Conservation (phyloP, 2,113 vertebrate species). For the Microtus montanus region DNA sequence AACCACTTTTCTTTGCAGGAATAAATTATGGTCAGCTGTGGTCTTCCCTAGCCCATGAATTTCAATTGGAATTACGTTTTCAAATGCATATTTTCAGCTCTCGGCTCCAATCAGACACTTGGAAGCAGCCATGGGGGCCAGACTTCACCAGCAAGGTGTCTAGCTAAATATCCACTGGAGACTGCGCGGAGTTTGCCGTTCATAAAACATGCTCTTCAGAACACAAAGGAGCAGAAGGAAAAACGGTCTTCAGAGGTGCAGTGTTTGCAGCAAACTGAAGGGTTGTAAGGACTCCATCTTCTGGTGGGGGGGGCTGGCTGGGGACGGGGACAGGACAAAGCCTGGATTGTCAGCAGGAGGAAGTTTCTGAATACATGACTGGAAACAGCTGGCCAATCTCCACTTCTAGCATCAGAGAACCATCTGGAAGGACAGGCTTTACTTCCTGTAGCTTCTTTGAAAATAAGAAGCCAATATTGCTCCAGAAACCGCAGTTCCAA, state of each 20-base stretch:
- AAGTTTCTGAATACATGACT: background rate
- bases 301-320: no score
- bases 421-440: background rate
- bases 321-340: background rate
- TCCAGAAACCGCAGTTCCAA: background rate
- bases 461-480: constrained; percentile 6
- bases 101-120: constrained; percentile 75
- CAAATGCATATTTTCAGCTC: constrained; percentile 58
- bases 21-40: constrained; percentile 68
- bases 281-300: background rate
- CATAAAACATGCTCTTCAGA: constrained; percentile 79
- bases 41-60: constrained; percentile 72
- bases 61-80: constrained; percentile 67
- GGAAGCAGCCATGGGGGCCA: constrained; percentile 71
- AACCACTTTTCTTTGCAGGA: constrained; percentile 63
- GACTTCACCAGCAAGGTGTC: constrained; percentile 72
- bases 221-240: constrained; percentile 75
- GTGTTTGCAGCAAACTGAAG: constrained; percentile 16
- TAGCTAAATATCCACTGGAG: constrained; percentile 75
- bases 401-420: background rate
- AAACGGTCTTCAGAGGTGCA: constrained; percentile 41
- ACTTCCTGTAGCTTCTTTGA: background rate
- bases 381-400: background rate
- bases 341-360: background rate
- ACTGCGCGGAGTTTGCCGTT: constrained; percentile 75